Evolutionary conservation across 2,113 vertebrate genomes (phyloP).

Genomic region (Epinephelus fuscoguttatus): DNA sequence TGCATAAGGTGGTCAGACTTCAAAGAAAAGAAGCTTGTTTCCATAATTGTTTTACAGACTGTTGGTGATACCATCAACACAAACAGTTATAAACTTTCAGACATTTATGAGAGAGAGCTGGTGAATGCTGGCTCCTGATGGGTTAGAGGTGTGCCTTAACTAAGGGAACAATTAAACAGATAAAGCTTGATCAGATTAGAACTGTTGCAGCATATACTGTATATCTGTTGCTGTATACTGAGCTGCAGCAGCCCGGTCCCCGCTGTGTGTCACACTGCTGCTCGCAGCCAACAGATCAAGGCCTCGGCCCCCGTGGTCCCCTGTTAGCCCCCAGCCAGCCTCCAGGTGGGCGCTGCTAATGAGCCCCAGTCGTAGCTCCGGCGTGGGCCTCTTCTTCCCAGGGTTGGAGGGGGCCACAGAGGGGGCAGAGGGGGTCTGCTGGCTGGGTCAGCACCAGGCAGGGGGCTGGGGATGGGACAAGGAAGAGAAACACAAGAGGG

Average conservation of each 20-base stretch:
- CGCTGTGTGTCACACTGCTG: slow-evolving; percentile 77
- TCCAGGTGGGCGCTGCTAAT: slow-evolving; percentile 91
- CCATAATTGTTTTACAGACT: slow-evolving; percentile 57
- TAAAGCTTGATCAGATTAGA: slow-evolving; percentile 64
- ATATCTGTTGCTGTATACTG: slow-evolving; percentile 46
- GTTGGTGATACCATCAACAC: slow-evolving; percentile 50
- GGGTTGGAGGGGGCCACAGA: slow-evolving; percentile 62
- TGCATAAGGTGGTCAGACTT: slow-evolving; percentile 49
- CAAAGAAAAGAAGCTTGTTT: slow-evolving; percentile 41
- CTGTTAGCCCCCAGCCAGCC: slow-evolving; percentile 81
- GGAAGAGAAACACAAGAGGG: slow-evolving; percentile 61
- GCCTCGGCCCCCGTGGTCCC: slow-evolving; percentile 79
- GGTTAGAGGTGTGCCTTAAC: slow-evolving; percentile 38
- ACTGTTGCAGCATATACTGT: slow-evolving; percentile 38
- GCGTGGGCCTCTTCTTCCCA: slow-evolving; percentile 85
- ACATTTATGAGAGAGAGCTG: slow-evolving; percentile 44
- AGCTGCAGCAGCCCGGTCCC: slow-evolving; percentile 65
- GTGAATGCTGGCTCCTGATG: slow-evolving; percentile 27
- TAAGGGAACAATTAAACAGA: slow-evolving; percentile 74
- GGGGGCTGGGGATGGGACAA: slow-evolving; percentile 75
- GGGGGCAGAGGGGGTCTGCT: slow-evolving; percentile 67
- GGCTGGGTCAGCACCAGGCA: slow-evolving; percentile 79
- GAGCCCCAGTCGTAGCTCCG: slow-evolving; percentile 84
- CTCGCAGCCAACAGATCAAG: slow-evolving; percentile 88
- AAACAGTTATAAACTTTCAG: slow-evolving; percentile 38